Evolutionary conservation across 1,140 invertebrate genomes (phyloP).

Genomic region (Eurytemora carolleeae): DNA sequence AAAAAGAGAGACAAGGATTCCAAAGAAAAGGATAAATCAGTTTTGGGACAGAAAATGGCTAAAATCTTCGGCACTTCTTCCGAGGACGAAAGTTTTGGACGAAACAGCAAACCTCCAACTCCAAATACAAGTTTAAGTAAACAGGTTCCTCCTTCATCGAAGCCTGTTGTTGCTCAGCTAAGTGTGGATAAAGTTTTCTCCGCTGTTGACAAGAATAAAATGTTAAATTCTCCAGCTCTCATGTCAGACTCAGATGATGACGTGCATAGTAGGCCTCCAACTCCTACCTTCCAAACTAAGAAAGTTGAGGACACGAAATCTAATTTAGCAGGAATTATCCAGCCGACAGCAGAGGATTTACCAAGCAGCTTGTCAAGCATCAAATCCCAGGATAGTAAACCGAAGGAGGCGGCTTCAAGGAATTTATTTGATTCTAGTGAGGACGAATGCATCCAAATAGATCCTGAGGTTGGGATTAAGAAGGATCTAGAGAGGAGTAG

Average conservation of each 20-base stretch:
- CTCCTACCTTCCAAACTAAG: neutral
- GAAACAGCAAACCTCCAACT: neutral
- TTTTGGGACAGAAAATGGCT: neutral
- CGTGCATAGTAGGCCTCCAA: neutral
- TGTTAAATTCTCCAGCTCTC: neutral
- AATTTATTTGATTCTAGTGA: neutral
- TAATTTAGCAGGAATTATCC: neutral
- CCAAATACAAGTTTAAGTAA: neutral
- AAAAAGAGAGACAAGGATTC: no score
- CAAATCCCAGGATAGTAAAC: no score
- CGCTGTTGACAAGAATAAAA: neutral
- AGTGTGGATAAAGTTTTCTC: neutral
- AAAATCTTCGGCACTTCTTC: slow-evolving; percentile 7
- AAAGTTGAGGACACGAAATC: neutral
- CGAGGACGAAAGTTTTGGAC: neutral
- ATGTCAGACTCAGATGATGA: neutral
- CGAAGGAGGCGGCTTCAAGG: no score
- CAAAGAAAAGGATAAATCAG: neutral
- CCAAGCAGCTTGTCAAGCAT: no score
- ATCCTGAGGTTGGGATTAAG: neutral
- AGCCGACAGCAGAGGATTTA: neutral
- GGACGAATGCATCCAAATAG: no score
- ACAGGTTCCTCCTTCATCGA: neutral
- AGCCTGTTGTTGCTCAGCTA: neutral
- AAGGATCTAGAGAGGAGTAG: neutral